Conservation (phyloP, 2,888 invertebrate genomes). For the Micropterix aruncella region DNA sequence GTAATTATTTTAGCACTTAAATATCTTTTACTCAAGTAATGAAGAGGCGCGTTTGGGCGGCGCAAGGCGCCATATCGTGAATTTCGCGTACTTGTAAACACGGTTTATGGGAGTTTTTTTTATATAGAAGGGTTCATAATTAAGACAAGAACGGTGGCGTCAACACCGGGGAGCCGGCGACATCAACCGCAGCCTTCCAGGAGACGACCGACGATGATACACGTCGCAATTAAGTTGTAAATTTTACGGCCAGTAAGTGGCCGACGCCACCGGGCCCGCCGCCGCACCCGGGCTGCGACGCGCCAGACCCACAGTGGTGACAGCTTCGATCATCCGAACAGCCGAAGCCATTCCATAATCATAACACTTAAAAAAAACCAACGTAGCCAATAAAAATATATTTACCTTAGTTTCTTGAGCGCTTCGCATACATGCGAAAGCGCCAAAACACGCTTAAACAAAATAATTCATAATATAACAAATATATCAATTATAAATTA, state of each 20-base stretch:
- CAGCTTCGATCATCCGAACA: not conserved
- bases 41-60: too few relatives aligned
- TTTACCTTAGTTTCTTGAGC: too few relatives aligned
- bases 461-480: too few relatives aligned
- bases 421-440: too few relatives aligned
- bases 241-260: not conserved
- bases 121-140: not conserved
- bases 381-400: too few relatives aligned
- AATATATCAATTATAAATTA: too few relatives aligned
- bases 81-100: not conserved
- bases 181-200: not conserved
- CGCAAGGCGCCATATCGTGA: too few relatives aligned
- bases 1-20: too few relatives aligned
- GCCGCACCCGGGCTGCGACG: too few relatives aligned
- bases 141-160: not conserved
- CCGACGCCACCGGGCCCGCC: not conserved
- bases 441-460: too few relatives aligned
- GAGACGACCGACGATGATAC: not conserved
- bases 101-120: not conserved
- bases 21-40: too few relatives aligned
- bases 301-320: not conserved
- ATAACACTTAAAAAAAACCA: not conserved
- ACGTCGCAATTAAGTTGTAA: not conserved
- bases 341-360: not conserved
- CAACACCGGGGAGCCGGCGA: not conserved